phyloP scores from a whole-genome alignment of 2,888 invertebrate genomes.

The Tryphoninae sp. region DNA sequence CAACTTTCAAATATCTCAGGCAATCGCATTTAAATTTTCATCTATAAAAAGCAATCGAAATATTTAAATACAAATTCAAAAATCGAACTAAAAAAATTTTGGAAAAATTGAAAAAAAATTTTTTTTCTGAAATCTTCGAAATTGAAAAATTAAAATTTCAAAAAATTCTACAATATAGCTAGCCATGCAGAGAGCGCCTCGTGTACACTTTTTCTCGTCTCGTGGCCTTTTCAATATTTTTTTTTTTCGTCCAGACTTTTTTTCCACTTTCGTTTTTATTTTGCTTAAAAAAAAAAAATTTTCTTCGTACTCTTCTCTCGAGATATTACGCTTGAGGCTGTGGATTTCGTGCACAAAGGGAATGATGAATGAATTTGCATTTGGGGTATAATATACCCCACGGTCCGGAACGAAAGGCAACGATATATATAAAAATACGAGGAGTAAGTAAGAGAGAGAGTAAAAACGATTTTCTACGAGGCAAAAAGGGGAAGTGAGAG shows the following conservation, averaged over 20 bases:
- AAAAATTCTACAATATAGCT: no score
- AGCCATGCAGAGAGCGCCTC: no score
- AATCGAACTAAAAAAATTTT: no score
- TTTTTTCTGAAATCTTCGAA: no score
- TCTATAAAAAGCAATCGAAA: no score
- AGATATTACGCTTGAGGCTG: slow-evolving; percentile 27
- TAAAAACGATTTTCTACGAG: not conserved
- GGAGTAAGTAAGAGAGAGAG: slow-evolving; percentile 20
- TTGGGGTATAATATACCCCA: slow-evolving; percentile 55
- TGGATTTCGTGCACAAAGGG: slow-evolving; percentile 37
- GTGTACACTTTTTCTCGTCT: slow-evolving; percentile 1
- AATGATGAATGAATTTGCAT: slow-evolving; percentile 66
- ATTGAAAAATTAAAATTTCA: no score
- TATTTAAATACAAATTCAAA: no score
- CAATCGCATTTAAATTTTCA: no score
- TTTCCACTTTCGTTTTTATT: not conserved
- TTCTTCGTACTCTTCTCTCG: slow-evolving; percentile 26
- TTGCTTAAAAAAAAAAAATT: not conserved
- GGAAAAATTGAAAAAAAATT: no score
- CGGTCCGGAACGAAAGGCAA: slow-evolving; percentile 21
- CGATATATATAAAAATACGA: slow-evolving; percentile 25
- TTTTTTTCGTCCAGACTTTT: slow-evolving; percentile 23
- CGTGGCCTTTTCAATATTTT: not conserved
- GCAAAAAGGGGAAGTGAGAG: slow-evolving; percentile 17
- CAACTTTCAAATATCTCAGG: no score